A percentile compares a stretch with the other conserved stretches of the same genome.
These are phyloP conservation scores for Pagrus major DNA, from an alignment of 2,113 vertebrate genomes.

Conservation along the genomic window DNA sequence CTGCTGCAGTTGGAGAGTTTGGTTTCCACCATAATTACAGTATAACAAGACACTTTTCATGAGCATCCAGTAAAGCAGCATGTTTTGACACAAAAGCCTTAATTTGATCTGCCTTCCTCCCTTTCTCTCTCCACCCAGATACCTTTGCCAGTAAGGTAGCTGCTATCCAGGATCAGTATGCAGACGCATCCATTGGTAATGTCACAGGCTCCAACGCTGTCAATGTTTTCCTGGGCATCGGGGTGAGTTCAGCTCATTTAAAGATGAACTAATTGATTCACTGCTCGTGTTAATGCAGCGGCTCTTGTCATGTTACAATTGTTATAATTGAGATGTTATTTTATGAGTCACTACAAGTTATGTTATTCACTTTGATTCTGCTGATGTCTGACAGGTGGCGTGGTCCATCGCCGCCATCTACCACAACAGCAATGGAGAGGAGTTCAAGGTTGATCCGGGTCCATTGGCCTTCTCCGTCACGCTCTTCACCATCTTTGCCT, in stretches of 20 bases:
- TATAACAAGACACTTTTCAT: neutral
- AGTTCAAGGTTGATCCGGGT: slow-evolving; percentile 93
- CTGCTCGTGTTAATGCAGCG: neutral
- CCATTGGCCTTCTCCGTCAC: slow-evolving; percentile 98
- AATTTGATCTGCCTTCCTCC: neutral
- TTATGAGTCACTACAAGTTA: rapidly evolving
- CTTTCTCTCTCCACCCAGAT: slow-evolving; percentile 82
- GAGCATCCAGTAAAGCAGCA: neutral
- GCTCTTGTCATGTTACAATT: slow-evolving; percentile 9
- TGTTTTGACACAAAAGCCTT: neutral
- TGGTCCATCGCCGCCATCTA: slow-evolving; percentile 99
- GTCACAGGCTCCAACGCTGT: slow-evolving; percentile 99
- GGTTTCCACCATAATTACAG: neutral
- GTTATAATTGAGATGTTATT: neutral
- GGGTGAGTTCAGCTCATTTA: slow-evolving; percentile 77
- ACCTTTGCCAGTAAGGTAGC: slow-evolving; percentile 99
- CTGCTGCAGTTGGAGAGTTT: too few species aligned
- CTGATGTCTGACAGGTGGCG: slow-evolving; percentile 83
- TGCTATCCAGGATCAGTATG: slow-evolving; percentile 97
- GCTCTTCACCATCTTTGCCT: slow-evolving; percentile 99
- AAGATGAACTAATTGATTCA: neutral
- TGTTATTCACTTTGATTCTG: slow-evolving; percentile 9
- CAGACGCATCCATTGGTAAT: slow-evolving; percentile 97
- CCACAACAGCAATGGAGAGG: slow-evolving; percentile 87
- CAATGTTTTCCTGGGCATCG: slow-evolving; percentile 99